Base-by-base conservation (phyloP, 2,113 vertebrate genomes). In the Serilophus lunatus region DNA sequence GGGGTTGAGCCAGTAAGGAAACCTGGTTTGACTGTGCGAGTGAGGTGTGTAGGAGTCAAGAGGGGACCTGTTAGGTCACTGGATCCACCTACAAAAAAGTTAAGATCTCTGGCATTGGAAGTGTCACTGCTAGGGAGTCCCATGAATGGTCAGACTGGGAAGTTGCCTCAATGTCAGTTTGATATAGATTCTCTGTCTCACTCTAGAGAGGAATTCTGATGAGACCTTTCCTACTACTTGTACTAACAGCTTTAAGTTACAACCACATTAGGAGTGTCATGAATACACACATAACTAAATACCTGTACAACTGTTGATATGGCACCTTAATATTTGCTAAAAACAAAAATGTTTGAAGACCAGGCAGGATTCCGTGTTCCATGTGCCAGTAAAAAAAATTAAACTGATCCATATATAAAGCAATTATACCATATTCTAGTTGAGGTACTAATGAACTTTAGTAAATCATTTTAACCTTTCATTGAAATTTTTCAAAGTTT, bases 31-130 rank as follows among this genome's bases (percentile, higher is more conserved):
- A 35, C 56, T 59, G 22, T 35, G n/a, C 44, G 36, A 60, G 8
- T 36, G 33, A 12, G 5, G 4, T 23, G 26, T 81, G 26, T 29
- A 50, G 20, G 5, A 72, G 59, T 50, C 18, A 15, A 44, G 50
- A 3, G 35, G 22, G 14, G 14, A 36, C 44, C 56, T 15, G 5
- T 7, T 0, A 0, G 36, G 31, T 57, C 51, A 57, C 0, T 0
- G 12, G 12, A 81, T 6, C 10, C 18, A 42, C 33, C 51, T 7
- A 13, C 3, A 4, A 36, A 23, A 12, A 44, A 25, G 28, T 28
- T 18, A 51, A 65, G 26, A 6, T 38, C 36, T 38, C 59, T 26
- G 17, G 36, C 23, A 28, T 8, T 28, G 35, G 7, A 24, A 60
- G 24, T 36, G 35, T 60, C 15, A 38, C 24, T 26, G 16, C 36